Conservation (phyloP, 2,113 vertebrate genomes). For the Phylloscopus whistleri region DNA sequence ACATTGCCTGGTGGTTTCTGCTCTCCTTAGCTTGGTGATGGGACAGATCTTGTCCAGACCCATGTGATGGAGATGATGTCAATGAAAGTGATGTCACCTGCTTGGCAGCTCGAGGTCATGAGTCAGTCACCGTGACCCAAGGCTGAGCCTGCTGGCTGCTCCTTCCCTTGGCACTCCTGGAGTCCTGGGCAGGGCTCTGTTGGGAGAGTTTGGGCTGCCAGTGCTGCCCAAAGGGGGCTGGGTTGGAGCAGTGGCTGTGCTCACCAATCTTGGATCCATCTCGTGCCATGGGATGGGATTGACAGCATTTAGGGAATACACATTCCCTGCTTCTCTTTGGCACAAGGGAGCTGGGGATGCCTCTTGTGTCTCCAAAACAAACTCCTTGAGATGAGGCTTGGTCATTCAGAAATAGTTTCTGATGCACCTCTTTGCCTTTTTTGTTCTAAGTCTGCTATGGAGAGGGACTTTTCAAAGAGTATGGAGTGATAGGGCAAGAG, state of each 20-base stretch:
- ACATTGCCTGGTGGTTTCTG: background rate
- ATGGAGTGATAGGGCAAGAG: background rate
- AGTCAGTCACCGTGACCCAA: background rate
- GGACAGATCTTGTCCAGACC: background rate
- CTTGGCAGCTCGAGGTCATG: background rate
- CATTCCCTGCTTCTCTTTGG: background rate
- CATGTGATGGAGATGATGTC: background rate
- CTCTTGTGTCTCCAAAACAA: background rate
- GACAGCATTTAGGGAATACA: background rate
- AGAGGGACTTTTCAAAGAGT: background rate
- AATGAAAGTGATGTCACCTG: background rate
- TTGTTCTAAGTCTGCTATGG: background rate
- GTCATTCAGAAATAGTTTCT: background rate
- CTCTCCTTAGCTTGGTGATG: background rate
- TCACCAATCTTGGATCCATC: background rate
- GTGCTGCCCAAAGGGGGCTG: background rate
- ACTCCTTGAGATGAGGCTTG: background rate
- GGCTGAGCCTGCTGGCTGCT: background rate
- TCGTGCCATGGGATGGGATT: background rate
- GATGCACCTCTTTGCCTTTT: background rate
- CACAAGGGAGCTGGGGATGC: background rate
- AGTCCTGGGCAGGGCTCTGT: background rate
- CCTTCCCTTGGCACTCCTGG: background rate
- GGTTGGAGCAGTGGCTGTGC: rapidly evolving
- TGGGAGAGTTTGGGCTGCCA: background rate